Conservation (phyloP, 2,797 vertebrate species). For the Crenuchus spilurus region DNA sequence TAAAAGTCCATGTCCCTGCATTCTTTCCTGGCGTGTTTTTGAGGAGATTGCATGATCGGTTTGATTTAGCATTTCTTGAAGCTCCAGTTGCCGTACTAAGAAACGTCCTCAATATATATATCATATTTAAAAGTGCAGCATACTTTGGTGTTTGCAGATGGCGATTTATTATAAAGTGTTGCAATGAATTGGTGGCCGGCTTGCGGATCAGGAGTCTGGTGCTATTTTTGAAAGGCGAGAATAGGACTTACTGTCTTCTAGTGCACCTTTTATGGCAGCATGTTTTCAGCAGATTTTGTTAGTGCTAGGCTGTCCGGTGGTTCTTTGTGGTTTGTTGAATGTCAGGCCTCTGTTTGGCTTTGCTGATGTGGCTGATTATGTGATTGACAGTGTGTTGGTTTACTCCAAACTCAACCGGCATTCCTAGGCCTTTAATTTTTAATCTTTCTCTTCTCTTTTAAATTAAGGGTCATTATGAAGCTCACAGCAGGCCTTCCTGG, state of each 20-base stretch:
- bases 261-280: conserved; percentile 52
- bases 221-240: conserved; percentile 19
- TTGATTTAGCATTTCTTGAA: conserved; percentile 27
- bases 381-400: conserved; percentile 34
- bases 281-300: conserved; percentile 39
- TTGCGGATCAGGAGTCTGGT: conserved; percentile 15
- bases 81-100: conserved; percentile 12
- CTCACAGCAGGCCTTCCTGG: conserved; percentile 33
- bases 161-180: conserved; percentile 18
- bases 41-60: conserved; percentile 16
- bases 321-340: conserved; percentile 14
- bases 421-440: conserved; percentile 20
- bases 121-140: conserved; percentile 17
- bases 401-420: conserved; percentile 1
- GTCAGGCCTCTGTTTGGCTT: conserved; percentile 9
- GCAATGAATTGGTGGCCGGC: conserved; percentile 12
- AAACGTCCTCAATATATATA: conserved; percentile 30
- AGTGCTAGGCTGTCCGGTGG: conserved; percentile 25
- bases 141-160: not conserved
- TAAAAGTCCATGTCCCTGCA: conserved; percentile 36
- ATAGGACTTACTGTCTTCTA: conserved; percentile 19
- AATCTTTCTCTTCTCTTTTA: conserved; percentile 8
- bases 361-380: conserved; percentile 26
- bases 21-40: conserved; percentile 48
- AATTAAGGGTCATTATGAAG: conserved; percentile 45